Base-by-base conservation (phyloP, 2,888 invertebrate species). In the Orthosia incerta region DNA sequence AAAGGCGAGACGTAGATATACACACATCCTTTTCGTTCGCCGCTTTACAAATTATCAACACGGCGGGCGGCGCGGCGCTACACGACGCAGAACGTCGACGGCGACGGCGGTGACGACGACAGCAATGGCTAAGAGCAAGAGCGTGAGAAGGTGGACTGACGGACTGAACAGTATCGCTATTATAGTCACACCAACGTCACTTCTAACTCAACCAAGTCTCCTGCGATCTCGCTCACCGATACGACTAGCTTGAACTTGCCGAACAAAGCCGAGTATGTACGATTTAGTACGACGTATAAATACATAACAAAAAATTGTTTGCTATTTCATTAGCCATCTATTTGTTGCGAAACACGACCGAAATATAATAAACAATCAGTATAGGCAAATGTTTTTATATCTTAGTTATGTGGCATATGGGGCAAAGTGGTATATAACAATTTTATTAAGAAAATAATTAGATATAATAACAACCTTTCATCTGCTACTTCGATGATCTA, bases 1-100 rank as follows among this genome's bases (percentile, higher is more conserved):
- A 95, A 95, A 96, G 95, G 95, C 95, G 96, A 96, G 96, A 95
- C 94, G 94, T 94, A 95, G 93, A 95, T 95, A 96, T 96, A 95
- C 94, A 94, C 94, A 94, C 93, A 94, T 95, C 96, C 96, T 95
- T 95, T 94, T 96, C 95, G 91, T 94, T 94, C 94, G 89, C 91
- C 91, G 93, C 94, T 94, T 93, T 93, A 94, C 93, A 94, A 95
- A 93, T 95, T 93, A 95, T 95, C 94, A 95, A 94, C 94, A 94
- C 90, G 87, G 77, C 87, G 87, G 87, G 87, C 91, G 88, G 87
- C 85, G 83, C 88, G 88, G 83, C 85, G 85, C 87, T 87, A 84
- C 87, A 87, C 83, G 88, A 82, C 86, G 87, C 85, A 86, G 88
- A 86, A 77, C 87, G 85, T 87, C 84, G 87, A 87, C 88, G 86